Conservation (phyloP, 2,797 vertebrate genomes). For the Phrynocephalus vlangalii region DNA sequence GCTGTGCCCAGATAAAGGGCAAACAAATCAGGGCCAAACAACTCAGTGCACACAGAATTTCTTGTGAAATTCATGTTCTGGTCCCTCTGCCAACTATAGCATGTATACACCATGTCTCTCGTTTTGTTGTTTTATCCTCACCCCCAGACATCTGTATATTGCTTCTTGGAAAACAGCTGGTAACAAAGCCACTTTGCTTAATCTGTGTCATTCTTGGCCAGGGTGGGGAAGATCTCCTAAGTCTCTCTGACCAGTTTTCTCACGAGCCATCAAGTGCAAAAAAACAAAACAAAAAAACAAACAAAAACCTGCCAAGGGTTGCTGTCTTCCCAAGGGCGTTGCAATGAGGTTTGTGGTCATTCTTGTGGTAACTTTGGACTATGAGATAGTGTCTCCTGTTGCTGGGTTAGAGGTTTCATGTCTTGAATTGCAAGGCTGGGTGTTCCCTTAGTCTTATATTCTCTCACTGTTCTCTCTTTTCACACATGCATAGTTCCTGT, state of each 20-base stretch:
- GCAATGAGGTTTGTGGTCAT: slow-evolving; percentile 38
- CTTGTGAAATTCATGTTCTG: background rate
- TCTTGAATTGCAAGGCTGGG: slow-evolving; percentile 6
- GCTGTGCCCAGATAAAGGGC: too few species aligned
- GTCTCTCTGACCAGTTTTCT: slow-evolving; percentile 8
- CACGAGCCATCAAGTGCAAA: background rate
- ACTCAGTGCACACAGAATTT: background rate
- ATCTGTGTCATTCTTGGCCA: slow-evolving; percentile 26
- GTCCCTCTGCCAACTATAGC: background rate
- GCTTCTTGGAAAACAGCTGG: slow-evolving; percentile 26
- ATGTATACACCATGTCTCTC: slow-evolving; percentile 4
- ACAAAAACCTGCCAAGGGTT: slow-evolving; percentile 18
- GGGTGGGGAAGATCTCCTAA: background rate
- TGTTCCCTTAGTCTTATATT: background rate
- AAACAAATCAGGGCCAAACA: too few species aligned
- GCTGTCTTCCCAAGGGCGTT: slow-evolving; percentile 20
- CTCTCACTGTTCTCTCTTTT: too few species aligned
- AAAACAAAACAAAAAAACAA: background rate
- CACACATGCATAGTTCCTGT: background rate
- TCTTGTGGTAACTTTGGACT: slow-evolving; percentile 27
- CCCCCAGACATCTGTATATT: slow-evolving; percentile 8
- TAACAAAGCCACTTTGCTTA: slow-evolving; percentile 10
- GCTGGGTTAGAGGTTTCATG: slow-evolving; percentile 32
- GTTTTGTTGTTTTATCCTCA: slow-evolving; percentile 22
- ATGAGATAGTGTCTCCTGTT: slow-evolving; percentile 31